Base-by-base conservation (phyloP, 2,113 vertebrate species). In the Burhinus bistriatus region DNA sequence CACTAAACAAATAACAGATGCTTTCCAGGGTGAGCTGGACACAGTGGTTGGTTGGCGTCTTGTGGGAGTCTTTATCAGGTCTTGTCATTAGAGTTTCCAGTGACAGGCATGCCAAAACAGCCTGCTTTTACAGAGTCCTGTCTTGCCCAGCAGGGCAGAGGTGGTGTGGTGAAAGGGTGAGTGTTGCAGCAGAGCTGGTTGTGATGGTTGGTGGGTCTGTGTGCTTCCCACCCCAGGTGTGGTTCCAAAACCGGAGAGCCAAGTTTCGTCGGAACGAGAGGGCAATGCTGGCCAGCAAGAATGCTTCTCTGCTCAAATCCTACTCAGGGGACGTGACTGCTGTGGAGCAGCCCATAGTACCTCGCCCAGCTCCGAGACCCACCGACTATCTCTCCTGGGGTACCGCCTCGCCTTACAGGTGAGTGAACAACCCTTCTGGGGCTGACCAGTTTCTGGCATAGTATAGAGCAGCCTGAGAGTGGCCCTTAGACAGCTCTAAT, bases 321-420 rank as follows among this genome's bases (percentile, higher is more conserved):
- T 99, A 99, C 98, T 99, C 99, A 32, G 99, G 99, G 90, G 99
- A 99, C 0, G 98, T 99, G 96, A 99, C 99, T 2, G 99, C 99
- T 0, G 99, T 99, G 98, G 99, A 99, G 97, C 99, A 99, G 98
- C 99, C 99, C 19, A 99, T 99, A 17, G 99, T 99, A 25, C 99
- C 99, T 9, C 99, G 99, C 4, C 99, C 99, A 4, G 99, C 99
- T 9, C 99, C 99, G 0, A 98, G 99, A 59, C 99, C 99, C 54
- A 99, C 99, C 11, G 99, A 99, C 94, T 99, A 99, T 98, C 98
- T 99, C 77, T 99, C 99, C 98, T 99, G 99, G 99, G 99, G 99
- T 58, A 99, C 99, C 0, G 98, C 99, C 72, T 99, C 99, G 64
- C 99, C 99, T 64, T 99, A 99, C 98, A 99, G 99, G 99, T 99